These are phyloP conservation scores for Sebastes schlegelii DNA, from an alignment of 2,113 vertebrate genomes.

Conservation along the genomic window DNA sequence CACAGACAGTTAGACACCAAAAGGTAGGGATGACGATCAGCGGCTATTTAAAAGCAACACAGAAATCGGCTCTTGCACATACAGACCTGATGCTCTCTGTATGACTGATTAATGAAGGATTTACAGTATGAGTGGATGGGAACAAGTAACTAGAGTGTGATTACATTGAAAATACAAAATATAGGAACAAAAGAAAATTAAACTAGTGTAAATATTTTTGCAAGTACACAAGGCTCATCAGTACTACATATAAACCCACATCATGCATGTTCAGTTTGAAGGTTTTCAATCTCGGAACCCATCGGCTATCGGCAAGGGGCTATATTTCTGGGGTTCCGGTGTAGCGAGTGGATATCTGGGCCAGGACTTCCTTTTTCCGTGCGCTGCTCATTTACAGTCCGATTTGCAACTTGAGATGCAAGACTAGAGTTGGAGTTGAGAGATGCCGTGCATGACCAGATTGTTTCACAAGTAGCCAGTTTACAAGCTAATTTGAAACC, in stretches of 20 bases:
- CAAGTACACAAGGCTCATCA: not conserved
- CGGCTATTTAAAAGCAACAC: conserved; percentile 1
- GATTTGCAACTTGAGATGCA: no score
- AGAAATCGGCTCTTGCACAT: not conserved
- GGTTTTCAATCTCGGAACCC: no score
- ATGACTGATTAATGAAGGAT: not conserved
- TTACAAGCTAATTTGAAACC: no score
- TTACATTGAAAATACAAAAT: not conserved
- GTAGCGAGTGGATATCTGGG: no score
- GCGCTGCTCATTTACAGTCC: no score
- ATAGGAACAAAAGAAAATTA: not conserved
- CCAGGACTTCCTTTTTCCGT: no score
- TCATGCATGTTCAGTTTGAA: not conserved
- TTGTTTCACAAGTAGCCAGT: no score
- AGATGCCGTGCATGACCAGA: no score
- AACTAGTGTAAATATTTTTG: not conserved
- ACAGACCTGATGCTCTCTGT: not conserved
- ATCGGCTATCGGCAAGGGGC: no score
- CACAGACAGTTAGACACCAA: no score
- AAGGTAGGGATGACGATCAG: not conserved
- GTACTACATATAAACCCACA: not conserved
- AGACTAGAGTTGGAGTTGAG: no score
- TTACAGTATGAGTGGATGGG: not conserved
- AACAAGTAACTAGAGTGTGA: not conserved
- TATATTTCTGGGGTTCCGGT: no score